These are phyloP conservation scores for Cephonodes hylas DNA, from an alignment of 2,888 invertebrate species.

Conservation along the genomic window DNA sequence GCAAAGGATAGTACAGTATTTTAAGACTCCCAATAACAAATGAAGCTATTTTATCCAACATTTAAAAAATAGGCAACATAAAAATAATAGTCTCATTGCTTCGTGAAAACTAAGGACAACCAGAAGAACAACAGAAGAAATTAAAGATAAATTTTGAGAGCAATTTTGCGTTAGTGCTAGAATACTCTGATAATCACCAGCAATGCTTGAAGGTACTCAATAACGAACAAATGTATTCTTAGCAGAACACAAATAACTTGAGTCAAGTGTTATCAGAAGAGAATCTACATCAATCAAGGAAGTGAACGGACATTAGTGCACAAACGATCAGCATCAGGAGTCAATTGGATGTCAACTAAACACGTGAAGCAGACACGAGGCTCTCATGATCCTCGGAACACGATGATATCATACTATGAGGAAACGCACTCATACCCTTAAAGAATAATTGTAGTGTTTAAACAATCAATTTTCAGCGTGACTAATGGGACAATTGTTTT, in stretches of 20 bases:
- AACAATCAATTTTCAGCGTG: not conserved
- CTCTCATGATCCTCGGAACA: not conserved
- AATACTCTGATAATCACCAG: no score
- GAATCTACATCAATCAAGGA: not conserved
- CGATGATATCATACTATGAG: not conserved
- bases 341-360: slow-evolving; percentile 3
- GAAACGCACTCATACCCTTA: not conserved
- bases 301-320: not conserved
- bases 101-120: no score
- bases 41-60: no score
- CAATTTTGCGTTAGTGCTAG: no score
- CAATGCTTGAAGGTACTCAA: no score
- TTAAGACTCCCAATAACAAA: no score
- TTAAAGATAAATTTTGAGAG: no score
- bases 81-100: no score
- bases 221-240: no score
- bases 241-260: not conserved
- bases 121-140: no score
- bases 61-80: no score
- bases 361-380: not conserved
- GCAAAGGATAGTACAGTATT: no score
- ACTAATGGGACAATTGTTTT: not conserved
- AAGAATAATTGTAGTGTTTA: not conserved
- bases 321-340: not conserved
- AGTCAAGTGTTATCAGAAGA: not conserved